phyloP scores from a whole-genome alignment of 2,888 invertebrate species.

The Malachius bipustulatus region DNA sequence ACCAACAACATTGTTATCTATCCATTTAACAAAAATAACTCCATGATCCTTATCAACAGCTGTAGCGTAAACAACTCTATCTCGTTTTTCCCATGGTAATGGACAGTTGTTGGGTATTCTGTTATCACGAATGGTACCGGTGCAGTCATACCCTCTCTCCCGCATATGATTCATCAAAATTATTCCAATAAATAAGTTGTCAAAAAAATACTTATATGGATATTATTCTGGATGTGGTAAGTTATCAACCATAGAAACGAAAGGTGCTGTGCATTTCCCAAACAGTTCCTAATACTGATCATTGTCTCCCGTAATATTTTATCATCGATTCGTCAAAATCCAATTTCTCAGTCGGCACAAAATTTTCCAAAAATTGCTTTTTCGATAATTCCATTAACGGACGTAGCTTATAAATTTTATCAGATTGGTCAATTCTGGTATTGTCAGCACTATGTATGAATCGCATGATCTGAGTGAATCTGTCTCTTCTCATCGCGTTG shows the following conservation, averaged over 20 bases:
- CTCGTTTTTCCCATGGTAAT: conserved; percentile 10
- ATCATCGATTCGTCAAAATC: conserved; percentile 25
- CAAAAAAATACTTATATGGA: conserved; percentile 19
- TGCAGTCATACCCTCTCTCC: too few species aligned
- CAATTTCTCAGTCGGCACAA: conserved; percentile 18
- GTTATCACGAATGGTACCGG: conserved; percentile 20
- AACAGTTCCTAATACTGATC: too few species aligned
- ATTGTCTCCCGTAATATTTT: conserved; percentile 25
- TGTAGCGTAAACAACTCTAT: conserved; percentile 7
- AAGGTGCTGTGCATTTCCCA: too few species aligned
- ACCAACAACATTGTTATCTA: conserved; percentile 7
- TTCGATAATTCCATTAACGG: conserved; percentile 16
- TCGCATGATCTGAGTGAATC: too few species aligned
- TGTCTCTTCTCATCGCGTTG: too few species aligned
- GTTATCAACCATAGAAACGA: too few species aligned
- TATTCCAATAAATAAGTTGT: conserved; percentile 19
- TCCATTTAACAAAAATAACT: conserved; percentile 5
- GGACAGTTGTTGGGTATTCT: conserved; percentile 17
- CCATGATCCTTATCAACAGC: conserved; percentile 5
- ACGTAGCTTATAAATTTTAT: conserved; percentile 22
- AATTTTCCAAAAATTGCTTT: conserved; percentile 12
- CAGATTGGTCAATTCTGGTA: conserved; percentile 13
- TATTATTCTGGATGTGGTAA: too few species aligned
- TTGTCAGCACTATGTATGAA: conserved; percentile 18
- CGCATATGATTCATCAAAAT: too few species aligned